Evolutionary conservation across 2,113 vertebrate species (phyloP).

Genomic region (Platichthys flesus): DNA sequence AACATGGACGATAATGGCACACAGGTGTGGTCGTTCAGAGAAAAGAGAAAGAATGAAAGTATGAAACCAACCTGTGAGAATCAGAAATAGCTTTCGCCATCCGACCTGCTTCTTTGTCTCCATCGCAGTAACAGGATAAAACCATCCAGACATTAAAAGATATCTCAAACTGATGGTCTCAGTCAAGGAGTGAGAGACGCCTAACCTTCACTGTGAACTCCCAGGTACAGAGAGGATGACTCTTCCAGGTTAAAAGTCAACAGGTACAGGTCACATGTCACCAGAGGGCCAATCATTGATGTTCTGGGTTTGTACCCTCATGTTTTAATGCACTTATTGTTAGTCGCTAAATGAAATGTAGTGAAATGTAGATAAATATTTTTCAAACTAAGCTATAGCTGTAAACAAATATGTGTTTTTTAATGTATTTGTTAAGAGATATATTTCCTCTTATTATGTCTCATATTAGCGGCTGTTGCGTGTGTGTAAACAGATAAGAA

Average conservation of each 20-base stretch:
- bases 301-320: too few species aligned
- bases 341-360: too few species aligned
- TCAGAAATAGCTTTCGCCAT: constrained; percentile 54
- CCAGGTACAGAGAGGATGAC: constrained; percentile 34
- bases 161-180: not conserved
- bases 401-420: too few species aligned
- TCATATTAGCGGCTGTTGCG: too few species aligned
- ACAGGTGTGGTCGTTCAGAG: constrained; percentile 60
- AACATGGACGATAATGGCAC: constrained; percentile 35
- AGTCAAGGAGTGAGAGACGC: constrained; percentile 13
- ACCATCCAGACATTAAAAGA: not conserved
- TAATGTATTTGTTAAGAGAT: too few species aligned
- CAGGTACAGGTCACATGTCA: constrained; percentile 65
- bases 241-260: constrained; percentile 68
- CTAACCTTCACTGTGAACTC: constrained; percentile 62
- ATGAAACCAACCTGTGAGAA: constrained; percentile 68
- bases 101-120: not conserved
- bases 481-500: too few species aligned
- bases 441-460: too few species aligned
- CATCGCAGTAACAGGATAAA: constrained; percentile 24
- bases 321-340: too few species aligned
- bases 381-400: too few species aligned
- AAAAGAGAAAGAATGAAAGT: constrained; percentile 28
- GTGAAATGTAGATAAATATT: too few species aligned
- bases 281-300: constrained; percentile 59